These are phyloP conservation scores for Acanthurus lineatus DNA, from an alignment of 2,797 vertebrate species.

Conservation along the genomic window DNA sequence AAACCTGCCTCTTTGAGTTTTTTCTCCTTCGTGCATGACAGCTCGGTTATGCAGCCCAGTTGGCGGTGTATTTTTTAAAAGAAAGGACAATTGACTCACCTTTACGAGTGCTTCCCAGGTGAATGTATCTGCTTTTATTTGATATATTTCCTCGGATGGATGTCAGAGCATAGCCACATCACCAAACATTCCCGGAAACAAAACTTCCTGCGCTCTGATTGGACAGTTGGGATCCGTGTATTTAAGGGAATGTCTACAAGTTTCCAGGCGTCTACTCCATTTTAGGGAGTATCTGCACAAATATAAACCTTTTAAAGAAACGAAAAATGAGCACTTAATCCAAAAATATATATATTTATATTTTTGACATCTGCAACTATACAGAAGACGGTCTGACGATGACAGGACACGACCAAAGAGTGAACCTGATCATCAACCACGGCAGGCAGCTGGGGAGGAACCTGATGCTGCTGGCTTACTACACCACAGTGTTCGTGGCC, in stretches of 20 bases:
- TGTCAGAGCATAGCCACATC: constrained; percentile 87
- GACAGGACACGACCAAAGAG: constrained; percentile 71
- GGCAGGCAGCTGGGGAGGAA: constrained; percentile 82
- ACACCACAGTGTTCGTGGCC: constrained; percentile 74
- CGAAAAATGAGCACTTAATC: constrained; percentile 40
- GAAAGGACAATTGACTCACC: constrained; percentile 73
- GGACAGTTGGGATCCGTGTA: constrained; percentile 62
- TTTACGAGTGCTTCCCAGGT: constrained; percentile 65
- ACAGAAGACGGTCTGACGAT: constrained; percentile 38
- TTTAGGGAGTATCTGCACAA: constrained; percentile 40
- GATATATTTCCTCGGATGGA: constrained; percentile 79
- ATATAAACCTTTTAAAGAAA: background rate
- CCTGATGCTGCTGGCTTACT: constrained; percentile 81
- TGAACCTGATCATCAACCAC: constrained; percentile 78
- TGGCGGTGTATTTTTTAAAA: background rate
- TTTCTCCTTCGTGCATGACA: constrained; percentile 35
- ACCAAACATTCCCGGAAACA: constrained; percentile 88
- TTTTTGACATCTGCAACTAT: constrained; percentile 5
- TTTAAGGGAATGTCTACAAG: constrained; percentile 71
- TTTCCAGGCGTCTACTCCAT: background rate
- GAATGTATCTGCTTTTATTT: constrained; percentile 67
- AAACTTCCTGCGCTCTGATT: constrained; percentile 78
- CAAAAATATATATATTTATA: background rate
- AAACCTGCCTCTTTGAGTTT: constrained; percentile 27
- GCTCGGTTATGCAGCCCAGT: background rate